Percentiles rank a stretch among this genome's conserved stretches.
These are phyloP conservation scores for Nyleta sp. DNA, from an alignment of 2,888 invertebrate species.

Conservation along the genomic window DNA sequence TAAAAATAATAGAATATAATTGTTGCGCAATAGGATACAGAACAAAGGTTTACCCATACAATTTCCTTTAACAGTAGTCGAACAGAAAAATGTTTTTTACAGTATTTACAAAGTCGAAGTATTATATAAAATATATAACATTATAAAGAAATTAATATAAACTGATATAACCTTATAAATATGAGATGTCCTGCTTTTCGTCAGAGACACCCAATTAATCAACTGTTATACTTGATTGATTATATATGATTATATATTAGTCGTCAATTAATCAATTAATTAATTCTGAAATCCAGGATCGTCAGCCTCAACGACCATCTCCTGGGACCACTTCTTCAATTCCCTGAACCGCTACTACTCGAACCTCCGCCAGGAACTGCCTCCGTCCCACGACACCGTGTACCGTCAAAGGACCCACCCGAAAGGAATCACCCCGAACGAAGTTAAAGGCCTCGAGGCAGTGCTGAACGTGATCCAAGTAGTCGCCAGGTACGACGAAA, in stretches of 20 bases:
- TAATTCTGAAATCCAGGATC: slow-evolving; percentile 69
- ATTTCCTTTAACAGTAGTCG: no score
- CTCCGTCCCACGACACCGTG: slow-evolving; percentile 86
- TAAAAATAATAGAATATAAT: no score
- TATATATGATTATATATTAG: no score
- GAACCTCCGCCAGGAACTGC: slow-evolving; percentile 88
- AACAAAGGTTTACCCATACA: no score
- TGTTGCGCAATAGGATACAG: no score
- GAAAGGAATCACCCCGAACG: slow-evolving; percentile 89
- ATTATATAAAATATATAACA: background rate
- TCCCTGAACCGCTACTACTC: slow-evolving; percentile 90
- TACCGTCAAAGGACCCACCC: slow-evolving; percentile 84
- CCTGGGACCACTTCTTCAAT: slow-evolving; percentile 93
- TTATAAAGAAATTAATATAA: background rate
- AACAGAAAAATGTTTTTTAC: no score
- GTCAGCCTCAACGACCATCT: slow-evolving; percentile 84
- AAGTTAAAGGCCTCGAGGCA: slow-evolving; percentile 93
- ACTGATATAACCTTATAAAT: no score
- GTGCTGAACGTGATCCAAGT: slow-evolving; percentile 90
- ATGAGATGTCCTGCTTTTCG: no score
- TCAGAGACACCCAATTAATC: no score
- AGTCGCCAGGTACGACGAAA: slow-evolving; percentile 91
- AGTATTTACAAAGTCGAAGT: no score
- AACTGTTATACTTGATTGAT: no score
- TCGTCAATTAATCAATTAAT: background rate